Conservation (phyloP, 2,113 vertebrate genomes). For the Stercorarius parasiticus region DNA sequence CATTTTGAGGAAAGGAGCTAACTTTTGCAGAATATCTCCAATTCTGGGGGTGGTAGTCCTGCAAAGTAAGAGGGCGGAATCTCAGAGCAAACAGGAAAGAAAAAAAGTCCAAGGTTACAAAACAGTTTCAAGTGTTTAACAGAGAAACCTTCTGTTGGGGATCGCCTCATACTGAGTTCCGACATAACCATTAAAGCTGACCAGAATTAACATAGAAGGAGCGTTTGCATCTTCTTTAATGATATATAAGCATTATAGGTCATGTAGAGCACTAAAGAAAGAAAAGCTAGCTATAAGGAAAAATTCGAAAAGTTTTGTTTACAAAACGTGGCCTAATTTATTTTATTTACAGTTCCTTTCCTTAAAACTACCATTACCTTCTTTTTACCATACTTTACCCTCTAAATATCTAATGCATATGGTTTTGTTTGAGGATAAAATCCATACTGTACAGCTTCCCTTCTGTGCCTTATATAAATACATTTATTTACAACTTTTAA, state of each 20-base stretch:
- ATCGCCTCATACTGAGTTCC: fast-evolving
- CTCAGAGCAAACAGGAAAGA: conserved; percentile 30
- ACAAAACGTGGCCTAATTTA: not conserved
- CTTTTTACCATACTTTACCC: not conserved
- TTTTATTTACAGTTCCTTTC: not conserved
- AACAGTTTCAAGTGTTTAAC: not conserved
- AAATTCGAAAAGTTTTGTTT: not conserved
- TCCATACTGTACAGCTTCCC: not conserved
- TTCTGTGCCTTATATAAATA: not conserved
- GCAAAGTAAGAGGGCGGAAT: conserved; percentile 15
- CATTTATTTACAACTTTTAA: not conserved
- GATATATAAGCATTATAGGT: not conserved
- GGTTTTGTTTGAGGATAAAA: not conserved
- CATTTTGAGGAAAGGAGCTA: conserved; percentile 98
- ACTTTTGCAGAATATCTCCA: conserved; percentile 95
- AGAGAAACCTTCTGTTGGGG: not conserved
- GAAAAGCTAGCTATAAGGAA: not conserved
- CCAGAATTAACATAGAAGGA: not conserved
- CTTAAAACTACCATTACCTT: not conserved
- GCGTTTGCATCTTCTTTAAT: not conserved
- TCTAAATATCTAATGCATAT: not conserved
- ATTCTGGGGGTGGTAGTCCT: conserved; percentile 86
- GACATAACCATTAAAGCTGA: not conserved
- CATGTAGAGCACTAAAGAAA: not conserved
- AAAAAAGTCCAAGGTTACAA: not conserved